Conservation (phyloP, 2,797 vertebrate species). For the Sebastes melanostomus region DNA sequence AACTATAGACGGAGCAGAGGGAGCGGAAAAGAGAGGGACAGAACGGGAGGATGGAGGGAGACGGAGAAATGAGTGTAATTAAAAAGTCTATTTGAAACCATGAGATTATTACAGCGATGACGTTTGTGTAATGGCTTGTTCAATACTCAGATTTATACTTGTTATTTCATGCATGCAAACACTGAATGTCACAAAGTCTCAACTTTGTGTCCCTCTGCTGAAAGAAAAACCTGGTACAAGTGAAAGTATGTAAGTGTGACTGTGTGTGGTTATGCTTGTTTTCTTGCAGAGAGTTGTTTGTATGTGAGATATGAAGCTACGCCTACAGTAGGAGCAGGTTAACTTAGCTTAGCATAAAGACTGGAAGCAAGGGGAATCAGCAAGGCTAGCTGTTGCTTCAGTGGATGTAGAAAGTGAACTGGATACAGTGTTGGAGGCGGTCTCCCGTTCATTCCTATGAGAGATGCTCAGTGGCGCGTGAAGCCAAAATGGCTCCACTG, state of each 20-base stretch:
- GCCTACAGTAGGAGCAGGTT: too few species aligned
- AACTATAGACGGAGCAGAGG: slow-evolving; percentile 69
- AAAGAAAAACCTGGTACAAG: neutral
- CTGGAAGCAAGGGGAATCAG: too few species aligned
- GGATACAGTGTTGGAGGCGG: too few species aligned
- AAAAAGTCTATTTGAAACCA: slow-evolving; percentile 74
- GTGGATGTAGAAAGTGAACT: accelerated
- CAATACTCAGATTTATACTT: slow-evolving; percentile 10
- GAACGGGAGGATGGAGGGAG: slow-evolving; percentile 24
- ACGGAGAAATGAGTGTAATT: slow-evolving; percentile 71
- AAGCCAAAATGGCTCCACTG: too few species aligned
- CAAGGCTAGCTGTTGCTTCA: too few species aligned
- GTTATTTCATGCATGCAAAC: slow-evolving; percentile 15
- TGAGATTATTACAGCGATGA: slow-evolving; percentile 53
- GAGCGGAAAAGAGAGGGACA: slow-evolving; percentile 21
- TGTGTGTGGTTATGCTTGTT: neutral
- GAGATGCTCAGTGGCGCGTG: accelerated
- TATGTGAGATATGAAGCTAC: too few species aligned
- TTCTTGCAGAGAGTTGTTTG: too few species aligned
- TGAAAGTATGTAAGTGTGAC: neutral
- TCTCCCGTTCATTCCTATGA: too few species aligned
- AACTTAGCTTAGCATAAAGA: too few species aligned
- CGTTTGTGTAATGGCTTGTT: slow-evolving; percentile 40
- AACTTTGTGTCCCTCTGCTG: neutral
- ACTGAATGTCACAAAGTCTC: neutral